A percentile compares a stretch with the other conserved stretches of the same genome.
Evolutionary conservation across 2,888 invertebrate species (phyloP).

Genomic region (Phengaris alcon): DNA sequence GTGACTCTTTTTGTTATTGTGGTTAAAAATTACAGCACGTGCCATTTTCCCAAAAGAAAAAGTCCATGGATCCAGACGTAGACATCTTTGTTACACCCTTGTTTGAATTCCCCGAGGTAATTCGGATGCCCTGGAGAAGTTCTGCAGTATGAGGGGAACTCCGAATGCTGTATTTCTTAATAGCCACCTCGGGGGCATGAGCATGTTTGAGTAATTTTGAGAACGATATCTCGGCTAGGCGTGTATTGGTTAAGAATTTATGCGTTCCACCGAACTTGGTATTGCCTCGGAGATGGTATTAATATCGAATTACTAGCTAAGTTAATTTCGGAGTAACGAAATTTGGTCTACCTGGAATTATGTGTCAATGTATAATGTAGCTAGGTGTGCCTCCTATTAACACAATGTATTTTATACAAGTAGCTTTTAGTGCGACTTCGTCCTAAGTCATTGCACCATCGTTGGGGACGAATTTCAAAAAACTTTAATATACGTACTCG

Average conservation of each 20-base stretch:
- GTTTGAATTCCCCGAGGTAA: slow-evolving; percentile 53
- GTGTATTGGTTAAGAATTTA: slow-evolving; percentile 27
- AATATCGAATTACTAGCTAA: neutral
- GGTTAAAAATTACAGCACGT: neutral
- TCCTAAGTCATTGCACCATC: no score
- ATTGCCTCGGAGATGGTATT: slow-evolving; percentile 16
- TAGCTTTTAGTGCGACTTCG: no score
- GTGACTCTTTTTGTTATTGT: neutral
- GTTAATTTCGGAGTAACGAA: neutral
- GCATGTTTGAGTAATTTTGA: slow-evolving; percentile 41
- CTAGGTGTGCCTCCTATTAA: neutral
- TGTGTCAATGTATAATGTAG: neutral
- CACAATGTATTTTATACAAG: no score
- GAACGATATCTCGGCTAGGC: slow-evolving; percentile 37
- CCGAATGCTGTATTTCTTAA: slow-evolving; percentile 61
- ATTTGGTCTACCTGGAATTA: slow-evolving; percentile 8
- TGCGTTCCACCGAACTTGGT: slow-evolving; percentile 10
- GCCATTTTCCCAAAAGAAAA: slow-evolving; percentile 12
- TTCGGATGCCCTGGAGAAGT: slow-evolving; percentile 69
- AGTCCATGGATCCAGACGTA: neutral
- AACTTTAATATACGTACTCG: no score
- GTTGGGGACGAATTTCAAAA: no score
- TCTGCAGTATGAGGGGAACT: slow-evolving; percentile 62
- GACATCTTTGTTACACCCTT: slow-evolving; percentile 27
- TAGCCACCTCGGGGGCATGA: slow-evolving; percentile 60